phyloP scores from a whole-genome alignment of 1,140 invertebrate species.

The Theocolax elegans region DNA sequence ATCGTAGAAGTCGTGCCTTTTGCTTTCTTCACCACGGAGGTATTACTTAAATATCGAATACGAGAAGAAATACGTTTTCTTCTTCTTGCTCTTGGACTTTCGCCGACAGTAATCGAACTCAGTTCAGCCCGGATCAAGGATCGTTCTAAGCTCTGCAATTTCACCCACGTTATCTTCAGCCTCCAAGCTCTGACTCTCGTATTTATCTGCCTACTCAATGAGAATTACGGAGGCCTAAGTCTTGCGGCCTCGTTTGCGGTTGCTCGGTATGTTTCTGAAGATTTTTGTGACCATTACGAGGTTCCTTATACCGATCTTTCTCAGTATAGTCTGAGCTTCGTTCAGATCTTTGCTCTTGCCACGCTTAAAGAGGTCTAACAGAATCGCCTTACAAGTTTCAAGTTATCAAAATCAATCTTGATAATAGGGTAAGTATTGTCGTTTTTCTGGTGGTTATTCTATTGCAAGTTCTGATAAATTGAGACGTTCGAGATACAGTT shows the following conservation, averaged over 20 bases:
- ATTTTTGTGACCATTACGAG: slow-evolving; percentile 61
- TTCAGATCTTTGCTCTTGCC: slow-evolving; percentile 58
- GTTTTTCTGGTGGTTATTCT: no score
- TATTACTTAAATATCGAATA: slow-evolving; percentile 52
- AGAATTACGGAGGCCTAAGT: slow-evolving; percentile 57
- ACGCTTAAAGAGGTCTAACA: slow-evolving; percentile 55
- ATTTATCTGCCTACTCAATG: slow-evolving; percentile 52
- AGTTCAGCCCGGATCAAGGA: slow-evolving; percentile 50
- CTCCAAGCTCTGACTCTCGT: slow-evolving; percentile 54
- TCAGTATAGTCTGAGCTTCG: slow-evolving; percentile 62
- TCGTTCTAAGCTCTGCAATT: slow-evolving; percentile 48
- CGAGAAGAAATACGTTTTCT: slow-evolving; percentile 51
- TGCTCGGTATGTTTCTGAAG: slow-evolving; percentile 58
- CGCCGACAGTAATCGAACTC: slow-evolving; percentile 55
- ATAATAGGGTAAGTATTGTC: no score
- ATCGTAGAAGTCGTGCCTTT: slow-evolving; percentile 58
- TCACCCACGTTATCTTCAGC: slow-evolving; percentile 50
- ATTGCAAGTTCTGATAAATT: no score
- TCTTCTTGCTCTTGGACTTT: slow-evolving; percentile 51
- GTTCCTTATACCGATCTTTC: slow-evolving; percentile 61
- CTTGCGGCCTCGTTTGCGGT: slow-evolving; percentile 58
- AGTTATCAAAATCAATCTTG: slow-evolving; percentile 37
- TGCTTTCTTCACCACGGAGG: slow-evolving; percentile 59
- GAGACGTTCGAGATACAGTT: no score
- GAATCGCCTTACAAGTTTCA: slow-evolving; percentile 29